Conservation (phyloP, 2,113 vertebrate genomes). For the Orientallactaga bullata region DNA sequence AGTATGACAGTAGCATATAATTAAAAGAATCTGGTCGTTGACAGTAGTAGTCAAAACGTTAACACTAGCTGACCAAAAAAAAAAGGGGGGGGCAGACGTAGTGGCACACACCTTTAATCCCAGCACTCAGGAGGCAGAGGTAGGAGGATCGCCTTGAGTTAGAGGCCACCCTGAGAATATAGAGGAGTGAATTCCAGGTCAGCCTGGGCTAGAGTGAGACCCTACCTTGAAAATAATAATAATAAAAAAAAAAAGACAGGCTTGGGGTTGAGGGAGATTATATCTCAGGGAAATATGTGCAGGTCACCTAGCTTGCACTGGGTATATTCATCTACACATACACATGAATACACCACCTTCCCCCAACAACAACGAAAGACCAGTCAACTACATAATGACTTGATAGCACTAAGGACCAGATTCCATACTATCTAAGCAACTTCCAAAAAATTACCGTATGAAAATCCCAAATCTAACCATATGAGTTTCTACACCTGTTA, state of each 20-base stretch:
- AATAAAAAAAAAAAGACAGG: neutral
- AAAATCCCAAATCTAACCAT: neutral
- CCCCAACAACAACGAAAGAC: too few relatives aligned
- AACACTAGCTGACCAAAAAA: conserved; percentile 9
- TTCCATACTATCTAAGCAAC: conserved; percentile 1
- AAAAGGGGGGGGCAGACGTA: too few relatives aligned
- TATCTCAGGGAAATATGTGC: too few relatives aligned
- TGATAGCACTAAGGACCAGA: neutral
- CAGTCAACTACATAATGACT: neutral
- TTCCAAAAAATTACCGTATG: conserved; percentile 8
- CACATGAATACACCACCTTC: neutral
- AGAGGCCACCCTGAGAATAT: too few relatives aligned
- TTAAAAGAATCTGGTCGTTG: conserved; percentile 25
- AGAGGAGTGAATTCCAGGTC: too few relatives aligned
- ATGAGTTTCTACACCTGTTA: conserved; percentile 10
- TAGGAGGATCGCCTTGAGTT: too few relatives aligned
- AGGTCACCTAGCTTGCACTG: too few relatives aligned
- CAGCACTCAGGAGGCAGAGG: too few relatives aligned
- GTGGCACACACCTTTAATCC: too few relatives aligned
- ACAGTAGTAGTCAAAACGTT: neutral
- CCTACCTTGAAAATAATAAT: too few relatives aligned
- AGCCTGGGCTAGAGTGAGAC: too few relatives aligned
- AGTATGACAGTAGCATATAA: neutral
- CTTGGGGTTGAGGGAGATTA: neutral
- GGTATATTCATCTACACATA: neutral